Percentiles rank a stretch among this genome's conserved stretches.
Evolutionary conservation across 1,140 invertebrate genomes (phyloP).

Genomic region (Chionoecetes opilio): DNA sequence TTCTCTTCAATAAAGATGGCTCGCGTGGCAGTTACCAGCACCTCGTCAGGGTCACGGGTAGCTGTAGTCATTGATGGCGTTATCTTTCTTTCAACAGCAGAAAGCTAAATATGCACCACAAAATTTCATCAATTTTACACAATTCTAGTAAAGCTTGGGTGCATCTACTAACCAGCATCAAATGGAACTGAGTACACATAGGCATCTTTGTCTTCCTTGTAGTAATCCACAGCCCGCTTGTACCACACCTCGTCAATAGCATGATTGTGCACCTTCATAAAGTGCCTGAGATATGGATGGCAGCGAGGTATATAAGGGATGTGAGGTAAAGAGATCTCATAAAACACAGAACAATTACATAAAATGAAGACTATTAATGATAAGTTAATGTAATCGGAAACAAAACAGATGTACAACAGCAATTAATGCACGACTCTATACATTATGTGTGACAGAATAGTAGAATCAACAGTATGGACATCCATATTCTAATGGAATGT

Average conservation of each 20-base stretch:
- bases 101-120: not conserved
- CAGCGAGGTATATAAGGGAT: not conserved
- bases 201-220: constrained; percentile 92
- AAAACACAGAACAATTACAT: not conserved
- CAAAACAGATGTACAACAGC: no score
- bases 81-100: no score
- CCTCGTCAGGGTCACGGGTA: constrained; percentile 85
- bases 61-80: constrained; percentile 68
- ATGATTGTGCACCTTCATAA: constrained; percentile 91
- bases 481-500: no score
- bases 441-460: no score
- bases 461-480: no score
- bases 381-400: no score
- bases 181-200: constrained; percentile 97
- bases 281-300: constrained; percentile 87
- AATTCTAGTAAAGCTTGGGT: not conserved
- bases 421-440: no score
- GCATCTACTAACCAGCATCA: constrained; percentile 87
- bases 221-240: constrained; percentile 95
- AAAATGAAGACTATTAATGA: not conserved
- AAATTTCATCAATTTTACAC: not conserved
- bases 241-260: constrained; percentile 97
- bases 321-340: not conserved
- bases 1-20: constrained; percentile 94
- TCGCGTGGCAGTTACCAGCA: constrained; percentile 93